Base-by-base conservation (phyloP, 2,113 vertebrate genomes). In the Mormyrus iriodes region DNA sequence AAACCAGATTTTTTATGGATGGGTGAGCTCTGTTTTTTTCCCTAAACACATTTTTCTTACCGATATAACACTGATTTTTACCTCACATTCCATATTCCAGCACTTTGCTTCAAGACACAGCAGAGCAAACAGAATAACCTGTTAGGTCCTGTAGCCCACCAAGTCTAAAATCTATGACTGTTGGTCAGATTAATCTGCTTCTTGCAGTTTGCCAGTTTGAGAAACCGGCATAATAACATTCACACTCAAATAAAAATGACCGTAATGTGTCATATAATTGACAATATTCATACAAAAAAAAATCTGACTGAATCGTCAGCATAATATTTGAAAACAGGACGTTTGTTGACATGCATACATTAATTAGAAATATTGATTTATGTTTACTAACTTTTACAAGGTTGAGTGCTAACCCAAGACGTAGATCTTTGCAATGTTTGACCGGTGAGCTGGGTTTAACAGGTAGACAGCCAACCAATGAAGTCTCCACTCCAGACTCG, bases 21-120 rank as follows among this genome's bases (percentile, higher is more conserved):
- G 91, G 91, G 96, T 96, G 92, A 95, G 93, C 5, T 21, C 12
- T 24, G 82, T 3, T 86, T 89, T 27, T 24, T 21, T 65, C 42
- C 46, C 0, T 90, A 52, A 6, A 27, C 19, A 48, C 9, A 82
- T 55, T 49, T n/a, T 39, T 44, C 21, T 61, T 21, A 24, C 27
- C n/a, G 6, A 0, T 52, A 51, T 35, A 69, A n/a, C 24, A 76
- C 24, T 52, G 27, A 49, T 51, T 49, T 65, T 69, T 27, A 12
- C 24, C 9, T 24, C 17, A 19, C 9, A 4, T 39, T 76, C 69
- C 35, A 76, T 76, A 24, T 76, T 39, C 27, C 69, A 39, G 12
- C 15, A 76, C 13, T 9, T 12, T 76, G 69, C 35, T 79, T 19
- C 73, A 79, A 42, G n/a, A 79, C 13, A 21, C 39, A 42, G 73